Conservation (phyloP, 2,113 vertebrate species). For the Pandion haliaetus region DNA sequence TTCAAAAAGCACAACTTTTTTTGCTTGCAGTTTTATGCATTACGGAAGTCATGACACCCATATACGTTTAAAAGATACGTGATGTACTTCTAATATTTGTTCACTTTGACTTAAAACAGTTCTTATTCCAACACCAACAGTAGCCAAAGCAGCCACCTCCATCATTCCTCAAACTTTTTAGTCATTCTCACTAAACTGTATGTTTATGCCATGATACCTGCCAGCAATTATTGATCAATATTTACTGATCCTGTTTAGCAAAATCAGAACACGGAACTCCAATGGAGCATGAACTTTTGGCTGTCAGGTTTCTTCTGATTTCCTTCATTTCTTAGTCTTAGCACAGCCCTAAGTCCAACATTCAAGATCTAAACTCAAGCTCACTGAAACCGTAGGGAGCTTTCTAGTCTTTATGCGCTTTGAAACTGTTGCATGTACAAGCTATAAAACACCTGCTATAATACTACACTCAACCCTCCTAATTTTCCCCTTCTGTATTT, state of each 20-base stretch:
- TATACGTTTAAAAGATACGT: neutral
- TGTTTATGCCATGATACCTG: neutral
- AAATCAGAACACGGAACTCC: neutral
- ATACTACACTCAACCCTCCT: neutral
- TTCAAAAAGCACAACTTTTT: slow-evolving; percentile 16
- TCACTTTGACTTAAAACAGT: neutral
- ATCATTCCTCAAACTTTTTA: neutral
- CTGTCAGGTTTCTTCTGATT: neutral
- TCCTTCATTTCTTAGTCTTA: neutral
- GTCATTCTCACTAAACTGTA: neutral
- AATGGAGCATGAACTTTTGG: neutral
- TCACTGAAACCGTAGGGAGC: neutral
- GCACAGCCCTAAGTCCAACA: neutral
- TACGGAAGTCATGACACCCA: neutral
- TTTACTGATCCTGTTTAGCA: neutral
- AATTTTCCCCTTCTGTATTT: neutral
- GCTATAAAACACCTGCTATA: neutral
- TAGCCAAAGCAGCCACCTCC: neutral
- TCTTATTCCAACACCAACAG: neutral
- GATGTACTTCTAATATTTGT: slow-evolving; percentile 11
- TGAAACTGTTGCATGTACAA: neutral
- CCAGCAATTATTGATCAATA: neutral
- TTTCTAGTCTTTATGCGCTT: neutral
- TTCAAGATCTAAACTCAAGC: neutral
- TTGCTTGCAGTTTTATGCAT: neutral